Evolutionary conservation across 2,797 vertebrate genomes (phyloP).

Genomic region (Iguana delicatissima): DNA sequence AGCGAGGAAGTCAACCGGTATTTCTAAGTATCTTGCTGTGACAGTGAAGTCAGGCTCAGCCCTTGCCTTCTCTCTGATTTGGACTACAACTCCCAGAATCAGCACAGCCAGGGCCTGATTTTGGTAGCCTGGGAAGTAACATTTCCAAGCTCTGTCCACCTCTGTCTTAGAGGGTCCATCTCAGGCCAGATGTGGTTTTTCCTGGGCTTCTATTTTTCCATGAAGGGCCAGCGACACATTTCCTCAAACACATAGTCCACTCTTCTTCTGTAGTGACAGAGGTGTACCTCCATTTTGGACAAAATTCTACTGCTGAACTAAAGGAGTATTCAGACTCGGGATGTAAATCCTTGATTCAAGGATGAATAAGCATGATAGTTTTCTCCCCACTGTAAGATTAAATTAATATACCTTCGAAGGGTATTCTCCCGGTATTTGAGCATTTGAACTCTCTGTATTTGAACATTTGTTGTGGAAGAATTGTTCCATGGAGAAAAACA

Average conservation of each 20-base stretch:
- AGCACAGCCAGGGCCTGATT: background rate
- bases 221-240: background rate
- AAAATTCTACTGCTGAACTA: background rate
- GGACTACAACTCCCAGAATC: background rate
- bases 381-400: no score
- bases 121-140: no score
- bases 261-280: background rate
- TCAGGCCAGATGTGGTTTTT: no score
- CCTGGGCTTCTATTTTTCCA: background rate
- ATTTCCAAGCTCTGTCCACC: background rate
- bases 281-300: background rate
- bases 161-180: no score
- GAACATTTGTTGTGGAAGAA: no score
- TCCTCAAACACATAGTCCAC: background rate
- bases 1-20: background rate
- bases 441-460: no score
- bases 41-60: background rate
- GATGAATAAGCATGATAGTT: no score
- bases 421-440: no score
- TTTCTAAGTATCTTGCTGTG: background rate
- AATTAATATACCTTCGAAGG: no score
- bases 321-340: background rate
- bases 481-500: no score
- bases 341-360: no score
- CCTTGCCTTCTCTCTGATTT: background rate